Percentiles rank a stretch among this genome's conserved stretches.
phyloP scores from a whole-genome alignment of 2,113 vertebrate genomes.

The Setophaga coronata region DNA sequence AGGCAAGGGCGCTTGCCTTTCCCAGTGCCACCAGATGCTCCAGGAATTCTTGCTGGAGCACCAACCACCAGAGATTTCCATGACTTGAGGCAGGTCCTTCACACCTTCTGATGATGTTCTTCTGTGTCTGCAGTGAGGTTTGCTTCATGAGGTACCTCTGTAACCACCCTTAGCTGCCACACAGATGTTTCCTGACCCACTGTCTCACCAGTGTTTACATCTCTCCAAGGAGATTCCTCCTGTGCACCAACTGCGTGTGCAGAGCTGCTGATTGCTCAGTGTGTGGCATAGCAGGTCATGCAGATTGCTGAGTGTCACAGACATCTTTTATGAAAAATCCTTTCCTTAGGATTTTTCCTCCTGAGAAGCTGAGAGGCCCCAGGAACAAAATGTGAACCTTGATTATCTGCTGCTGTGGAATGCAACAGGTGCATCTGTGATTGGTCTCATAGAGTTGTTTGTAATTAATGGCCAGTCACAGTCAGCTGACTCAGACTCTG shows the following conservation, averaged over 20 bases:
- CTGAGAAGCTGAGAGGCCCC: too few relatives aligned
- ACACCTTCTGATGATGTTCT: neutral
- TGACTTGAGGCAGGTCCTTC: neutral
- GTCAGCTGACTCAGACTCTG: too few relatives aligned
- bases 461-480: too few relatives aligned
- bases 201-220: neutral
- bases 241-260: fast-evolving
- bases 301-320: neutral
- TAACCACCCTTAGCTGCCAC: neutral
- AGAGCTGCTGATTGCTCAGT: neutral
- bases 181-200: neutral
- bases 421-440: too few relatives aligned
- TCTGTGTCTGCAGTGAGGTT: neutral
- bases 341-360: too few relatives aligned
- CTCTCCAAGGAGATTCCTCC: neutral
- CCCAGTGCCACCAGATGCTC: neutral
- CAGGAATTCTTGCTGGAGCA: neutral
- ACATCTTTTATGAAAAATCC: too few relatives aligned
- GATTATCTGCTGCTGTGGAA: too few relatives aligned
- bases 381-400: too few relatives aligned
- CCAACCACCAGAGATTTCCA: neutral
- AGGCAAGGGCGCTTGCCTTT: neutral
- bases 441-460: too few relatives aligned
- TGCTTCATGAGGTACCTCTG: neutral
- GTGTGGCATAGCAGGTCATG: neutral